These are phyloP conservation scores for Seriola quinqueradiata DNA, from an alignment of 2,113 vertebrate species.

Conservation along the genomic window DNA sequence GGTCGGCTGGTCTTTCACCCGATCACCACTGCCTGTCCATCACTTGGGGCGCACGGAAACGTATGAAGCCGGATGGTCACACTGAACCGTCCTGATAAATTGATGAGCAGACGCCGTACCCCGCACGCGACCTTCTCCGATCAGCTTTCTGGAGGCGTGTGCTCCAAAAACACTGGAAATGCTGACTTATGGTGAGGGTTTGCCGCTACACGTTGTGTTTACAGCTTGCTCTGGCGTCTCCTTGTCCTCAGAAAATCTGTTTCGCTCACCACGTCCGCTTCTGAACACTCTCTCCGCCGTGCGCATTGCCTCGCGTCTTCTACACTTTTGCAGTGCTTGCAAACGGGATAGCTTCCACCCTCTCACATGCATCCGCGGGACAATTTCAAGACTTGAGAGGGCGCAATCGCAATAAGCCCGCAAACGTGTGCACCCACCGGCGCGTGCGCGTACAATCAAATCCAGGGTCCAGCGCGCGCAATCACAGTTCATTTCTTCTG, in stretches of 20 bases:
- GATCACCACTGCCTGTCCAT: slow-evolving; percentile 46
- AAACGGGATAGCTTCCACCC: slow-evolving; percentile 25
- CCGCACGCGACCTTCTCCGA: slow-evolving; percentile 24
- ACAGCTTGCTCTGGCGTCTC: slow-evolving; percentile 26
- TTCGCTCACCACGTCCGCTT: slow-evolving; percentile 36
- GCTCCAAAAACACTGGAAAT: slow-evolving; percentile 8
- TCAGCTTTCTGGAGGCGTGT: slow-evolving; percentile 34
- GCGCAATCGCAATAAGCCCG: slow-evolving; percentile 58
- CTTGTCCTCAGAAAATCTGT: slow-evolving; percentile 6
- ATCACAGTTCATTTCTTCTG: not conserved
- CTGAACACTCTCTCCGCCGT: slow-evolving; percentile 1
- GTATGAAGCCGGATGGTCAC: slow-evolving; percentile 28
- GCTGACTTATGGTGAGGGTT: not conserved
- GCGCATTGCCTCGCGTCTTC: slow-evolving; percentile 36
- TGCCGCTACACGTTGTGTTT: not conserved
- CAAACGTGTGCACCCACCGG: not conserved
- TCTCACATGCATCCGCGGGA: slow-evolving; percentile 75
- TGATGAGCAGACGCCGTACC: slow-evolving; percentile 53
- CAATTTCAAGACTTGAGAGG: slow-evolving; percentile 71
- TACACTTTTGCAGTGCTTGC: slow-evolving; percentile 58
- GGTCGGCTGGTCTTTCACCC: slow-evolving; percentile 6
- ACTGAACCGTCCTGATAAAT: slow-evolving; percentile 31
- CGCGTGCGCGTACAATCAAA: slow-evolving; percentile 38
- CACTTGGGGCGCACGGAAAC: slow-evolving; percentile 40
- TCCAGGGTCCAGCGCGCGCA: slow-evolving; percentile 16